Evolutionary conservation across 2,113 vertebrate genomes (phyloP), one percentile per base, ranked within the genome.

Genomic region (Sisor rabdophorus): DNA sequence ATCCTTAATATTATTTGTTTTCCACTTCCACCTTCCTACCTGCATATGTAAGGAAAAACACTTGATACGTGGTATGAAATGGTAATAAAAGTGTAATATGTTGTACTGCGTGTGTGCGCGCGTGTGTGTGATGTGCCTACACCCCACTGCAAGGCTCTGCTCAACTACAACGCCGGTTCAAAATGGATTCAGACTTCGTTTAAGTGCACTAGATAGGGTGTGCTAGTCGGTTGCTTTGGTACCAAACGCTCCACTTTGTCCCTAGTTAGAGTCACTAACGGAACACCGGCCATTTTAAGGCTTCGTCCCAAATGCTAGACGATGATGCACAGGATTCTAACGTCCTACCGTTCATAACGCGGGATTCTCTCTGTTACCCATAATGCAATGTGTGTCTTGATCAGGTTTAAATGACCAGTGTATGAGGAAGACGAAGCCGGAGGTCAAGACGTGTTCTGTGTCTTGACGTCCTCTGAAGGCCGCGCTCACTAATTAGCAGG

Each of bases 101-200:
- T 12, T 55, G 6, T 71, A 30, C 7, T 67, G 64, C 48, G 47
- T 68, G 65, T 50, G 44, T 71, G 69, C 40, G 53, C 56, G 53
- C 36, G 52, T 40, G 36, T 22, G 70, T 44, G 54, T 17, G n/a
- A 58, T 72, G 70, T 72, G 70, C 70, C 70, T 72, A 58, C 72
- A 74, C 72, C 72, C 72, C 47, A 50, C 72, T 61, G 72, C 72
- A 74, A 74, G 72, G 71, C 54, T 73, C 55, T 73, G 54, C 71
- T 53, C 36, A 48, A 74, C 72, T 74, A 74, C 72, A 74, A 60
- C 26, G 72, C 72, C 72, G 44, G 56, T 74, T 61, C 72, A 74
- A 74, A 74, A 74, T 74, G 72, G 72, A 74, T 74, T 61, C 72
- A 22, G 40, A 26, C 72, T 74, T 48, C 26, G 44, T 74, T 69